Conservation (phyloP, 2,797 vertebrate genomes). For the Gobionotothen gibberifrons region DNA sequence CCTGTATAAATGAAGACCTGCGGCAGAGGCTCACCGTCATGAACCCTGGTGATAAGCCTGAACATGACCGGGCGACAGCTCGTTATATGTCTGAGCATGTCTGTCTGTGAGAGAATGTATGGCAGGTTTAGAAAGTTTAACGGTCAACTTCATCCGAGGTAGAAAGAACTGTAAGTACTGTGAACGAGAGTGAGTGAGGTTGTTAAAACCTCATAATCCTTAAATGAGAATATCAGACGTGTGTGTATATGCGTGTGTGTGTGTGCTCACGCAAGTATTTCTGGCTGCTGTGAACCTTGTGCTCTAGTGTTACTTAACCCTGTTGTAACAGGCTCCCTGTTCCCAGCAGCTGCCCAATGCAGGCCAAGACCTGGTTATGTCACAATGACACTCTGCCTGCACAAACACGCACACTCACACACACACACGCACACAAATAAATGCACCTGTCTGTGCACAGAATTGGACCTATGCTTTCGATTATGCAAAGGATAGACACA, state of each 20-base stretch:
- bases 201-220: slow-evolving; percentile 33
- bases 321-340: slow-evolving; percentile 58
- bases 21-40: slow-evolving; percentile 32
- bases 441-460: slow-evolving; percentile 14
- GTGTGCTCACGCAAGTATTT: no score
- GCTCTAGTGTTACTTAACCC: slow-evolving; percentile 78
- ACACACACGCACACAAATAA: slow-evolving; percentile 25
- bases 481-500: slow-evolving; percentile 39
- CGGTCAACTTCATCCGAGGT: slow-evolving; percentile 16
- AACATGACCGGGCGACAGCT: slow-evolving; percentile 65
- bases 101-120: slow-evolving; percentile 48
- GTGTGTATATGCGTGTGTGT: slow-evolving; percentile 15
- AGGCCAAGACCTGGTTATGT: slow-evolving; percentile 60
- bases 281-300: slow-evolving; percentile 56
- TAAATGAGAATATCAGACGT: slow-evolving; percentile 35
- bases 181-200: not conserved
- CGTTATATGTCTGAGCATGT: slow-evolving; percentile 57
- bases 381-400: no score
- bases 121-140: slow-evolving; percentile 34
- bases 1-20: slow-evolving; percentile 21
- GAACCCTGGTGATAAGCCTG: slow-evolving; percentile 47
- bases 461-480: slow-evolving; percentile 40
- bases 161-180: slow-evolving; percentile 33
- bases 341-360: slow-evolving; percentile 63
- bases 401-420: slow-evolving; percentile 16